Conservation (phyloP, 2,888 invertebrate genomes). For the Ectemnius continuus region DNA sequence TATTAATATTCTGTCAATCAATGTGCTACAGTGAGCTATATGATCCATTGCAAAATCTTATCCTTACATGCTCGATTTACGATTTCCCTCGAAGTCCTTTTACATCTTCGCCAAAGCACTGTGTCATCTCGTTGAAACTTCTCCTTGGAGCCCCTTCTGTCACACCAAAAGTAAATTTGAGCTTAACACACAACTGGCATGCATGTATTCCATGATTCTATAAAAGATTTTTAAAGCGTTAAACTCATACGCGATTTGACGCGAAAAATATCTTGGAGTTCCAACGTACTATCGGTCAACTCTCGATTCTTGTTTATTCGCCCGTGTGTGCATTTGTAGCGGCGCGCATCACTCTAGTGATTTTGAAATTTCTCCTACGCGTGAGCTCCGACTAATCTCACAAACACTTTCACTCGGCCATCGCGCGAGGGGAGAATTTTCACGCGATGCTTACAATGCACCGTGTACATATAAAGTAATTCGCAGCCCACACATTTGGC, state of each 20-base stretch:
- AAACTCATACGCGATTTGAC: no score
- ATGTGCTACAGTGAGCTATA: not conserved
- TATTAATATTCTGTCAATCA: not conserved
- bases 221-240: no score
- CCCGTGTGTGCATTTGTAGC: slow-evolving; percentile 10
- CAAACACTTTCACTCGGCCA: not conserved
- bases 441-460: slow-evolving; percentile 19
- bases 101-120: slow-evolving; percentile 13
- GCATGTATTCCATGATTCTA: no score
- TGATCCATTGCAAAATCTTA: not conserved
- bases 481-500: slow-evolving; percentile 3
- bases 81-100: slow-evolving; percentile 17
- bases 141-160: slow-evolving; percentile 25
- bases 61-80: slow-evolving; percentile 26
- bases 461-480: slow-evolving; percentile 11
- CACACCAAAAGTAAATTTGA: slow-evolving; percentile 11
- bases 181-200: slow-evolving; percentile 2
- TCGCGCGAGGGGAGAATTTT: not conserved
- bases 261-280: not conserved
- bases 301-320: slow-evolving; percentile 17
- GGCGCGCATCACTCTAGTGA: slow-evolving; percentile 5
- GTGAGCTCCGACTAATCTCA: slow-evolving; percentile 5
- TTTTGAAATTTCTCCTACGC: not conserved
- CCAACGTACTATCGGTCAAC: slow-evolving; percentile 1
- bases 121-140: slow-evolving; percentile 21